Base-by-base conservation (phyloP, 2,888 invertebrate genomes). In the Pristionchus arcanus region DNA sequence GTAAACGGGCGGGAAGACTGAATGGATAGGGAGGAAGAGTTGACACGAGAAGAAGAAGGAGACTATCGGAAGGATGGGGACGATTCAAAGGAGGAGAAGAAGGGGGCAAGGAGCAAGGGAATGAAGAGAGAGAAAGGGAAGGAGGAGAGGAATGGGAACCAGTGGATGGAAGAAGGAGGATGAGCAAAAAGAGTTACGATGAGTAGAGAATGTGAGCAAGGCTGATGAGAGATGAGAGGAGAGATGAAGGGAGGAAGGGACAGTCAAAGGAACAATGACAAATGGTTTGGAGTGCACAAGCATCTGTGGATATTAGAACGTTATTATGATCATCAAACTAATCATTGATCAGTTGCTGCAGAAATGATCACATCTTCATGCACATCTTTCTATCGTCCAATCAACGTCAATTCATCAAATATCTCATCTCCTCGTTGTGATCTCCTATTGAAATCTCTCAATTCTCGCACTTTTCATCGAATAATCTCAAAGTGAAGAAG, bases 131-230 rank as follows among this genome's bases (percentile, higher is more conserved):
- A 74, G 34, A 34, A 74, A 34, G 34, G 74, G 74, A 37, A 74
- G 31, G n/a, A 74, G 34, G 74, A 74, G 74, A 74, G 74, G 74
- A 37, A 74, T 21, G 63, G 11, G 63, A 63, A 59, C 42, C 42
- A 59, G 59, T 19, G 59, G 59, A 59, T 19, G 25, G 59, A 25
- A 59, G 59, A 25, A 53, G 59, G 21, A 63, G n/a, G 63, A 63
- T 63, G 63, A n/a, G 71, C 71, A 71, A 71, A 71, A 71, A 71
- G 71, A 63, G 63, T 63, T 71, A 34, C 13, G 71, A 71, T 31
- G 71, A 71, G 71, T 71, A 71, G 34, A 71, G 71, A 25, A 71
- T 71, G 71, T 71, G 71, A 34, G 71, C 31, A 71, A 34, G 71
- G 34, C 28, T 31, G 71, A 4, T 31, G 71, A 68, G 68, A 28